Evolutionary conservation across 2,888 invertebrate species (phyloP).

Genomic region (Tenthredo scrophulariae): DNA sequence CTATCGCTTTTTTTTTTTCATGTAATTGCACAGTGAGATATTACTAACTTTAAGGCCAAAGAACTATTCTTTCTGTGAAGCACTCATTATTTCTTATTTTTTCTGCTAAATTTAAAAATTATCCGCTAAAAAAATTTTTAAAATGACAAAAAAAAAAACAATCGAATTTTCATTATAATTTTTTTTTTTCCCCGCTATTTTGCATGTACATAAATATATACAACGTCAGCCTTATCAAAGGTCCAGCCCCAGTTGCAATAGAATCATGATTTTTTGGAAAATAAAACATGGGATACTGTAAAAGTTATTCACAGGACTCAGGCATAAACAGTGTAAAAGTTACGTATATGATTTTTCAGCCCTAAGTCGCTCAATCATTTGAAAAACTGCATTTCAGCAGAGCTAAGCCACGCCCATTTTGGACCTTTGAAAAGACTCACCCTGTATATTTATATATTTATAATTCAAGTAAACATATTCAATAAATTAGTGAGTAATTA

Average conservation of each 20-base stretch:
- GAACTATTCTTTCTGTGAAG: background rate
- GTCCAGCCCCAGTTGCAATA: too few relatives aligned
- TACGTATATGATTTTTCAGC: too few relatives aligned
- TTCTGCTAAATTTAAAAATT: background rate
- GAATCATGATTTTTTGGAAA: too few relatives aligned
- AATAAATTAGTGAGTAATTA: slow-evolving; percentile 33
- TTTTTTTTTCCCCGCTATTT: background rate
- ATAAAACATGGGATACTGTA: too few relatives aligned
- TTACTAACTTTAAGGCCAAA: background rate
- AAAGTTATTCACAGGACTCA: too few relatives aligned
- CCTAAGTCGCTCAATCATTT: too few relatives aligned
- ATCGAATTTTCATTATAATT: background rate
- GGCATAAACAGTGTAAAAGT: too few relatives aligned
- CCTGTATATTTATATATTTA: too few relatives aligned
- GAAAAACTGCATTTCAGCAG: too few relatives aligned
- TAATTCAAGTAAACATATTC: slow-evolving; percentile 26
- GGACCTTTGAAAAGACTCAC: too few relatives aligned
- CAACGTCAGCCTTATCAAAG: too few relatives aligned
- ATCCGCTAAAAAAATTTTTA: background rate
- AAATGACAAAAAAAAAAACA: background rate
- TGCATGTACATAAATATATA: background rate
- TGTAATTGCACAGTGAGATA: background rate
- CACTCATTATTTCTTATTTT: background rate
- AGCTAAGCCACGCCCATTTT: too few relatives aligned
- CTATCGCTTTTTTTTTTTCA: background rate